Base-by-base conservation (phyloP, 2,888 invertebrate species). In the Drosophila borealis region DNA sequence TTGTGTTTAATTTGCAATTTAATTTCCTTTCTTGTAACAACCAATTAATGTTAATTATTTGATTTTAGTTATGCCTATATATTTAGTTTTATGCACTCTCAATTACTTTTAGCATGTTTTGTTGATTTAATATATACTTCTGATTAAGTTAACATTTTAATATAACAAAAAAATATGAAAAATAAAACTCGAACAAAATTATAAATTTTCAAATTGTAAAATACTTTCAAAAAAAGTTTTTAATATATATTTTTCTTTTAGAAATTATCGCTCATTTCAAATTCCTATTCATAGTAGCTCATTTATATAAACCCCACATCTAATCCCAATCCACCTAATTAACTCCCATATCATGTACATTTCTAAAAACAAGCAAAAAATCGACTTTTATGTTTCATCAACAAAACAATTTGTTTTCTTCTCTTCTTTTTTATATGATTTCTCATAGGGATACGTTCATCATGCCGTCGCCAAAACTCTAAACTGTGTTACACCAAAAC, bases 381-480 rank as follows among this genome's bases (percentile, higher is more conserved):
- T 29, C 55, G 46, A 69, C 49, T 76, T 81, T 80, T 73, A 60
- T 80, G 78, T 80, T 79, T 78, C 73, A 79, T 79, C 67, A 75
- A 77, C 74, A 64, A 79, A 60, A 69, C 29, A 53, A 74, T 78
- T 76, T 80, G 68, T 83, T 77, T 78, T 82, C 74, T 85, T 89
- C 82, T 88, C 81, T 76, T 89, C 70, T 89, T 78, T 89, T 89
- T 83, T 80, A 84, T 82, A 85, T 89, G 85, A 82, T 83, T 81
- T 84, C 74, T 70, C 81, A 84, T 88, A 90, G 90, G 88, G 88
- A 89, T 59, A 88, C 89, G 78, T 84, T 76, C 81, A 82, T 84
- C 83, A 75, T 88, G 90, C 89, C 90, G 86, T 77, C 90, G 89
- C 91, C 90, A 88, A 91, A 91, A 88, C 91, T 91, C 60, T 91